Base-by-base conservation (phyloP, 2,888 invertebrate genomes). In the Ectemnius lituratus region DNA sequence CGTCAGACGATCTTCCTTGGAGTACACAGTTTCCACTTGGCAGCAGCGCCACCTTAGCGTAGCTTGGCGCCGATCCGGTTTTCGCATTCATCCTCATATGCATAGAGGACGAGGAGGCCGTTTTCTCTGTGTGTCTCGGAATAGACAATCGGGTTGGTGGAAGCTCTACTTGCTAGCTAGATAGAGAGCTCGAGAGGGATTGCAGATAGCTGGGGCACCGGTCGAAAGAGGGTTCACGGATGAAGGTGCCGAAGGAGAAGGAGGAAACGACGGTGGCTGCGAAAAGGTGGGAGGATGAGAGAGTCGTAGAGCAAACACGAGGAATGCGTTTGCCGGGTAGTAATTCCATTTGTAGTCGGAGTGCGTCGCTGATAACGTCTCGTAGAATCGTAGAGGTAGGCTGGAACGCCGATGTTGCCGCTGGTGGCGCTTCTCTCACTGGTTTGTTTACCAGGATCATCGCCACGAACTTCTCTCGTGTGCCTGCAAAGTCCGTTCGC, bases 311-410 rank as follows among this genome's bases (percentile, higher is more conserved):
- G 75, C 70, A 80, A 84, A 81, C 79, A 81, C 59, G 62, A 67
- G 71, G 78, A 81, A 84, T 83, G 79, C 81, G 78, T 83, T 85
- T 79, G 73, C 76, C 69, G 70, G 73, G 62, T 76, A 79, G 79
- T 83, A 78, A 84, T 79, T 85, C 78, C 74, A 78, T 77, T 79
- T 72, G 67, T 70, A 78, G 62, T 60, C 63, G 59, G 68, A 74
- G 70, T 76, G 70, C 74, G 61, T 69, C 63, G 67, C 74, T 75
- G 84, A 84, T 83, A 82, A 80, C 78, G 68, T 79, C 79, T 64
- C 70, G 81, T 72, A 37, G 37, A 3, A 3, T 23, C 23, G 37
- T 37, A 37, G 23, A 23, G 23, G 37, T 37, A 73, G 75, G 74
- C 73, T 80, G 78, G 75, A 73, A 62, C 75, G 75, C 57, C 73